phyloP scores from a whole-genome alignment of 1,140 invertebrate species.

The Physella acuta region DNA sequence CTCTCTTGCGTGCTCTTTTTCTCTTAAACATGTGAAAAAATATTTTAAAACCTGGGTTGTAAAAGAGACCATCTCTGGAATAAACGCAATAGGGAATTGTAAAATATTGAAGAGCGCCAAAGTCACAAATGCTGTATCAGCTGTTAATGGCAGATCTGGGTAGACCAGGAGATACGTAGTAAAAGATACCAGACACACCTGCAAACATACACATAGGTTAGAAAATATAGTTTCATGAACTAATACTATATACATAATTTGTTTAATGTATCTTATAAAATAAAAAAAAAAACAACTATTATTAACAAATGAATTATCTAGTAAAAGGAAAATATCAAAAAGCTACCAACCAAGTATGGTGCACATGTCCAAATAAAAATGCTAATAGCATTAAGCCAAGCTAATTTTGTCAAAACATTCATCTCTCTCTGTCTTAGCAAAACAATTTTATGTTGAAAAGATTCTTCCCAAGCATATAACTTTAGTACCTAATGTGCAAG shows the following conservation, averaged over 20 bases:
- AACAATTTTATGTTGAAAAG: constrained; percentile 57
- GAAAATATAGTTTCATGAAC: no score
- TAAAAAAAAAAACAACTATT: no score
- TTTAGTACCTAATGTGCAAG: constrained; percentile 51
- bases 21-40: no score
- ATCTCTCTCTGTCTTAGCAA: constrained; percentile 57
- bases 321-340: background rate
- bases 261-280: no score
- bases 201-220: no score
- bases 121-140: constrained; percentile 88
- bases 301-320: no score
- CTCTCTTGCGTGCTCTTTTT: no score
- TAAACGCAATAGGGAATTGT: constrained; percentile 75
- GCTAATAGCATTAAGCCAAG: constrained; percentile 67
- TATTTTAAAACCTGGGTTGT: constrained; percentile 58
- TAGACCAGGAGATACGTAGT: constrained; percentile 12
- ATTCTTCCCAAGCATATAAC: constrained; percentile 52
- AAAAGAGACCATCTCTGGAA: constrained; percentile 63
- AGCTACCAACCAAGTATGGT: constrained; percentile 72
- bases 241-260: no score
- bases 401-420: constrained; percentile 53
- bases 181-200: constrained; percentile 5
- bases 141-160: constrained; percentile 65
- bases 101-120: constrained; percentile 96
- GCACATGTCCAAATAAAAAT: constrained; percentile 93